Conservation (phyloP, 2,797 vertebrate genomes). For the Peromyscus eremicus region DNA sequence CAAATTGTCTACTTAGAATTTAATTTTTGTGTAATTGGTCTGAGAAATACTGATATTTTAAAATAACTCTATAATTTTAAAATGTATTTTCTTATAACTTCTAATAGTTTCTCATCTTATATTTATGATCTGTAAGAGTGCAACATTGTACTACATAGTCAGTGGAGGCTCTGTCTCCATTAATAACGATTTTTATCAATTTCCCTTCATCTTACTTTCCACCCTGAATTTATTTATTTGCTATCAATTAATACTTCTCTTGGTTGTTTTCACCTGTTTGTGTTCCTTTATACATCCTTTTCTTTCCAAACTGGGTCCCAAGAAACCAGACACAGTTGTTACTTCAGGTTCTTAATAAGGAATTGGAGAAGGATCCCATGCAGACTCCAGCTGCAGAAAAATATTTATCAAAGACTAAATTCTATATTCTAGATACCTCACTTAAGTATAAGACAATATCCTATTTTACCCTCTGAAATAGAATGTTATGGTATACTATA, state of each 20-base stretch:
- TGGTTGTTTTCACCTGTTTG: not conserved
- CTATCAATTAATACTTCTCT: constrained; percentile 5
- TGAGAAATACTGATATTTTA: not conserved
- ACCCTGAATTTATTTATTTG: constrained; percentile 6
- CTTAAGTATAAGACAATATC: not conserved
- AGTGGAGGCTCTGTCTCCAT: not conserved
- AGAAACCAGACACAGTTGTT: constrained; percentile 60
- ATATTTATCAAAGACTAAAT: constrained; percentile 25
- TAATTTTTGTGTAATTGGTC: not conserved
- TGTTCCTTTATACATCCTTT: not conserved
- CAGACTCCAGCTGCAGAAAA: not conserved
- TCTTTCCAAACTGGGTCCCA: not conserved
- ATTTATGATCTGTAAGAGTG: not conserved
- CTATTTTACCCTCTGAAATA: constrained; percentile 14
- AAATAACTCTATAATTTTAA: constrained; percentile 35
- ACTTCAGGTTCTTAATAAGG: not conserved
- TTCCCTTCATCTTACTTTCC: not conserved
- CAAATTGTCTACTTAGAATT: constrained; percentile 36
- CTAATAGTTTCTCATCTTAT: constrained; percentile 16
- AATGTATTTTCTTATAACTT: constrained; percentile 12
- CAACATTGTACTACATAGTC: not conserved
- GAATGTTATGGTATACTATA: not conserved
- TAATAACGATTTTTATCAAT: not conserved
- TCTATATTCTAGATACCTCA: not conserved
- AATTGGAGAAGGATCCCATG: not conserved